Percentiles rank a stretch among this genome's conserved stretches.
These are phyloP conservation scores for Ormyrus rosae DNA, from an alignment of 2,888 invertebrate species.

Conservation along the genomic window DNA sequence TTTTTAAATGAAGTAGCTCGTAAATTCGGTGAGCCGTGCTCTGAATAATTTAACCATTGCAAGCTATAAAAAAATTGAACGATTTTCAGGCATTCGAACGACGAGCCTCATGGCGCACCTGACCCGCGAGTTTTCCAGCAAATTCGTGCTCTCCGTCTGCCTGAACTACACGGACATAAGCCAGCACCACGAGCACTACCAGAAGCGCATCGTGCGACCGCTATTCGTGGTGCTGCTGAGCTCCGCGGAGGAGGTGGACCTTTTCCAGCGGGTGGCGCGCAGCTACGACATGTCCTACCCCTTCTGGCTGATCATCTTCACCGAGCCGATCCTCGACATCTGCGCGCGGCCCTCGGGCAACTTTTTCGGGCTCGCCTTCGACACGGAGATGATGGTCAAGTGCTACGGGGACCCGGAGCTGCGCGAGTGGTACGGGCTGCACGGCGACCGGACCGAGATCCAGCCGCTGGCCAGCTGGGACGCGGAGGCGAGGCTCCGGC, in stretches of 20 bases:
- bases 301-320: slow-evolving; percentile 66
- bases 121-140: slow-evolving; percentile 22
- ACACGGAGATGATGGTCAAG: slow-evolving; percentile 63
- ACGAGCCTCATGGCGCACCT: slow-evolving; percentile 16
- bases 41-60: too few relatives aligned
- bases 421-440: slow-evolving; percentile 62
- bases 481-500: slow-evolving; percentile 36
- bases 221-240: slow-evolving; percentile 62
- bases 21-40: too few relatives aligned
- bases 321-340: background rate
- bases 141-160: slow-evolving; percentile 40
- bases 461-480: slow-evolving; percentile 58
- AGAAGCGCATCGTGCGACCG: slow-evolving; percentile 56
- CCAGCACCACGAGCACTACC: slow-evolving; percentile 27
- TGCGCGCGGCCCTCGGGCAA: slow-evolving; percentile 56
- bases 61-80: too few relatives aligned
- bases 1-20: too few relatives aligned
- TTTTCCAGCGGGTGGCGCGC: slow-evolving; percentile 58
- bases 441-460: slow-evolving; percentile 45
- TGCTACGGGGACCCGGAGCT: slow-evolving; percentile 55
- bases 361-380: slow-evolving; percentile 59
- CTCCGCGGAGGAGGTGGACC: slow-evolving; percentile 50
- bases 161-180: slow-evolving; percentile 48
- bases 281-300: slow-evolving; percentile 58
- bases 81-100: slow-evolving; percentile 9